Evolutionary conservation across 2,797 vertebrate genomes (phyloP).

Genomic region (Nasua narica): DNA sequence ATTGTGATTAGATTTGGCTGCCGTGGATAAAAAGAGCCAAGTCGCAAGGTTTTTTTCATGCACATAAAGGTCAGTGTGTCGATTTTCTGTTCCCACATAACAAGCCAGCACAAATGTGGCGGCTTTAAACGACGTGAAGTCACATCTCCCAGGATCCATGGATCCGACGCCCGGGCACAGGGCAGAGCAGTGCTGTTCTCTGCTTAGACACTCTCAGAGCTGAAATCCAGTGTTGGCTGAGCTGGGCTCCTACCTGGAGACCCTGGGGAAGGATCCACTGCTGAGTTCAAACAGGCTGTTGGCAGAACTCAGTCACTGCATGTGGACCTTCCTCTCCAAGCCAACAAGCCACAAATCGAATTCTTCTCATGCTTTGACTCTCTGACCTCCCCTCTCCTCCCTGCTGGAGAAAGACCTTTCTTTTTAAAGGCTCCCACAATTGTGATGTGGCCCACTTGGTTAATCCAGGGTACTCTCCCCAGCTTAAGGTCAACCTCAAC

Average conservation of each 20-base stretch:
- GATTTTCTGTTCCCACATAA: neutral
- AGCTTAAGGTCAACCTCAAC: neutral
- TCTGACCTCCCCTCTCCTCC: neutral
- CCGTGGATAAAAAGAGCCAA: neutral
- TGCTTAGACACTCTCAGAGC: neutral
- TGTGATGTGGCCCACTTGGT: neutral
- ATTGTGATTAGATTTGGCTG: neutral
- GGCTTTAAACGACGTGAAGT: neutral
- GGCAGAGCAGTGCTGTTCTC: fast-evolving
- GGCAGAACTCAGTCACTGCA: neutral
- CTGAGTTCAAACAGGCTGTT: neutral
- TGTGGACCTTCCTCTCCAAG: neutral
- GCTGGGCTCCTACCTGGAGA: neutral
- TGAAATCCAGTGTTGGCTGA: neutral
- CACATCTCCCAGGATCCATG: neutral
- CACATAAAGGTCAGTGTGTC: neutral
- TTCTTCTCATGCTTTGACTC: neutral
- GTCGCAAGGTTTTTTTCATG: neutral
- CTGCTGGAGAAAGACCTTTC: neutral
- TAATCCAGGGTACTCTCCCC: neutral
- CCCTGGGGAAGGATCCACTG: neutral
- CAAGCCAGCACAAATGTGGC: neutral
- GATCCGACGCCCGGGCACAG: neutral
- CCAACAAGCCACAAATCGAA: neutral
- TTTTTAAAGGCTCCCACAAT: neutral